phyloP scores from a whole-genome alignment of 2,113 vertebrate genomes.

The Callaeas wilsoni region DNA sequence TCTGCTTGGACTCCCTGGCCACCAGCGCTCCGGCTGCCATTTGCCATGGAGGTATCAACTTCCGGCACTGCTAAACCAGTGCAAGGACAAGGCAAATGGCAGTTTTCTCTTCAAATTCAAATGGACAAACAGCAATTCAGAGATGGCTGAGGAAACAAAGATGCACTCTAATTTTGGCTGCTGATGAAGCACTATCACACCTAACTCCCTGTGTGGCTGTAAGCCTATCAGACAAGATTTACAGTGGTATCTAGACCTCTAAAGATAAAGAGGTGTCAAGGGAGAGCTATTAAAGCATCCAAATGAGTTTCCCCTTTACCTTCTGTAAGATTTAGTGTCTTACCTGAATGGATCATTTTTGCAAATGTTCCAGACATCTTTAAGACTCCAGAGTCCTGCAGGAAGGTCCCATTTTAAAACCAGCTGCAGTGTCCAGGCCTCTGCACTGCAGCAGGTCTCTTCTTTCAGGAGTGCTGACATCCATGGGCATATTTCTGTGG shows the following conservation, averaged over 20 bases:
- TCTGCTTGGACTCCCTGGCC: not conserved
- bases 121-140: not conserved
- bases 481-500: not conserved
- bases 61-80: not conserved
- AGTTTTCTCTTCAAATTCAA: not conserved
- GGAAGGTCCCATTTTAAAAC: not conserved
- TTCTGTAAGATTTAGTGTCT: not conserved
- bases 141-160: not conserved
- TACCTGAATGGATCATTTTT: not conserved
- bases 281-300: not conserved
- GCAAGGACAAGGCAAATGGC: not conserved
- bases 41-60: not conserved
- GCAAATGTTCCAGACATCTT: not conserved
- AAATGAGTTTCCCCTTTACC: not conserved
- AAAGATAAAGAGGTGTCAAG: not conserved
- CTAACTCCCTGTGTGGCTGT: not conserved
- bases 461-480: not conserved
- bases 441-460: not conserved
- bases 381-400: not conserved
- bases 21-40: not conserved
- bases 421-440: not conserved
- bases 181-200: not conserved
- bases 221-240: conserved; percentile 5
- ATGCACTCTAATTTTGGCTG: not conserved
- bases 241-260: not conserved